A percentile compares a stretch with the other conserved stretches of the same genome.
Evolutionary conservation across 2,113 vertebrate species (phyloP).

Genomic region (Scortum barcoo): DNA sequence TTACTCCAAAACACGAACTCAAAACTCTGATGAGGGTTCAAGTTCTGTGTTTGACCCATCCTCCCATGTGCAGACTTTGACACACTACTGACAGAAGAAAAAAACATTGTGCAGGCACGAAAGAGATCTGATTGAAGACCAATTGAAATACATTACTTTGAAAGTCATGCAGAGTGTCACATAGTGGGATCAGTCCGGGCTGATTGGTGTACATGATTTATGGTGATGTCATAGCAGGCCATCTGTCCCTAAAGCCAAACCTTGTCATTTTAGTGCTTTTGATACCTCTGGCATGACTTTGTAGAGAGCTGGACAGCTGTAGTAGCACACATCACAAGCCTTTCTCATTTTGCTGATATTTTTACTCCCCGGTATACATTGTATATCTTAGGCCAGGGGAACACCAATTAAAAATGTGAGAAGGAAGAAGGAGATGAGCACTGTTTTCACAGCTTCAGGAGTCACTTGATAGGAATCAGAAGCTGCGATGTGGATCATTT

Average conservation of each 20-base stretch:
- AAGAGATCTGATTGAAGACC: too few species aligned
- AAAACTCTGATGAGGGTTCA: too few species aligned
- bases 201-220: not conserved
- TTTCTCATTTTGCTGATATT: not conserved
- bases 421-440: not conserved
- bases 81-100: too few species aligned
- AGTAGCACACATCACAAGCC: constrained; percentile 3
- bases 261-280: not conserved
- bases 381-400: not conserved
- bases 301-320: not conserved
- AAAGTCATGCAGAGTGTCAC: too few species aligned
- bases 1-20: too few species aligned
- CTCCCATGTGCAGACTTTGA: too few species aligned
- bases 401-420: not conserved
- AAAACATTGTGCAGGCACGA: too few species aligned
- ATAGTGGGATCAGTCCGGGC: too few species aligned
- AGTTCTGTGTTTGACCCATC: too few species aligned
- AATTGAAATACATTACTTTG: too few species aligned
- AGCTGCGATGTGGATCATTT: constrained; percentile 46
- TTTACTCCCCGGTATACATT: not conserved
- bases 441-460: not conserved
- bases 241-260: constrained; percentile 1
- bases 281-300: not conserved
- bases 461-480: constrained; percentile 40
- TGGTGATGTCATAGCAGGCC: not conserved